Evolutionary conservation across 1,140 invertebrate species (phyloP), one percentile per base, ranked within the genome.

Genomic region (Musca domestica): DNA sequence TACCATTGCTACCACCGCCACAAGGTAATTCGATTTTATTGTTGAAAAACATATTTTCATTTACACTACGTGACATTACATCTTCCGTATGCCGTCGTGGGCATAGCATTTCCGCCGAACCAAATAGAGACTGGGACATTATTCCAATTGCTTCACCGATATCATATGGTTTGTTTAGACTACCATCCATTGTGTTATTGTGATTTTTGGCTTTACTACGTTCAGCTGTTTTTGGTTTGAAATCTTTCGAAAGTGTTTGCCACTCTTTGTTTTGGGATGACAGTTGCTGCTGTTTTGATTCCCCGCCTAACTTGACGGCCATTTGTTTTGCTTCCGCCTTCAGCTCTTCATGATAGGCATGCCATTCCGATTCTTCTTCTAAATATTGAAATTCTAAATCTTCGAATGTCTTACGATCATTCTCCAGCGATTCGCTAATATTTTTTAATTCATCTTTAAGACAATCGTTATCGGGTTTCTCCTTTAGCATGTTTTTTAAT

Each of bases 311-410:
- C 56, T 67, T 67, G 7, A n/a, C 84, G 9, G 86, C 85, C 14
- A 92, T 82, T 47, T 90, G 87, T 48, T 87, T 86, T 56, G 93
- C 85, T 79, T 91, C 91, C 71, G 91, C 88, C 76, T 93, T 91
- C 5, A 94, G 72, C 74, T 95, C 92, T 83, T 95, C 94, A 64
- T 91, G 85, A 15, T 88, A 88, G n/a, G 90, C 89, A 65, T 92
- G 85, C 86, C 89, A 86, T 77, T 93, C 91, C 1, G 93, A 92
- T 78, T 95, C 92, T 75, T 93, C 92, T 83, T 98, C 95, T 67
- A 97, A 85, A 80, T 96, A 92, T 76, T 94, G 92, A 82, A 97
- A 98, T 82, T 98, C 95, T 17, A 95, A 83, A 81, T 97, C 95
- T 82, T 98, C 95, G 78, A 92, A 96, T 34, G 90, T 87, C 84